Conservation (phyloP, 2,113 vertebrate genomes). For the Noctilio leporinus region DNA sequence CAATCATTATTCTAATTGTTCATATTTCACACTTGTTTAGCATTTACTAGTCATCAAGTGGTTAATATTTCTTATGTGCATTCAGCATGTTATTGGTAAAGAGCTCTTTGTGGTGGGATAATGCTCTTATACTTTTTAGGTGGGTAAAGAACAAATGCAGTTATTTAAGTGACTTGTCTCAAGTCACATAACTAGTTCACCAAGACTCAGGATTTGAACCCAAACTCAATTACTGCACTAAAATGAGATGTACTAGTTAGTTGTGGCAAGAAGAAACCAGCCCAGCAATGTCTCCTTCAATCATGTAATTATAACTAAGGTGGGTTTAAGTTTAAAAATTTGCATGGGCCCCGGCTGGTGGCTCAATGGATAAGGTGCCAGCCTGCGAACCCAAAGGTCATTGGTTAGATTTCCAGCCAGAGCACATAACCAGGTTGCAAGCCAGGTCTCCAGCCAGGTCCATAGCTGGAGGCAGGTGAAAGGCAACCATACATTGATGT, state of each 20-base stretch:
- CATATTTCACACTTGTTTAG: not conserved
- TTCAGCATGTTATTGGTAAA: not conserved
- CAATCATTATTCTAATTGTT: not conserved
- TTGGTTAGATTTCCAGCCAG: too few species aligned
- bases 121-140: not conserved
- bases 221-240: not conserved
- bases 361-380: too few species aligned
- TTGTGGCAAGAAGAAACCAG: not conserved
- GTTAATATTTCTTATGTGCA: not conserved
- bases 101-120: not conserved
- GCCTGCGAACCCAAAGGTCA: too few species aligned
- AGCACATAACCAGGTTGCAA: too few species aligned
- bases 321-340: conserved; percentile 1
- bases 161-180: not conserved
- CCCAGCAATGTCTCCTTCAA: not conserved
- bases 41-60: not conserved
- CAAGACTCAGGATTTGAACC: not conserved
- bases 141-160: not conserved
- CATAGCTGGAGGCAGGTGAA: too few species aligned
- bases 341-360: too few species aligned
- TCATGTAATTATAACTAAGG: conserved; percentile 3
- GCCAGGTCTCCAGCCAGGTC: too few species aligned
- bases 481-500: too few species aligned
- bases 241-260: not conserved
- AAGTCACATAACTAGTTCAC: not conserved